Evolutionary conservation across 2,888 invertebrate species (phyloP), one percentile per base, ranked within the genome.

Genomic region (Trissonchulus latispiculum): DNA sequence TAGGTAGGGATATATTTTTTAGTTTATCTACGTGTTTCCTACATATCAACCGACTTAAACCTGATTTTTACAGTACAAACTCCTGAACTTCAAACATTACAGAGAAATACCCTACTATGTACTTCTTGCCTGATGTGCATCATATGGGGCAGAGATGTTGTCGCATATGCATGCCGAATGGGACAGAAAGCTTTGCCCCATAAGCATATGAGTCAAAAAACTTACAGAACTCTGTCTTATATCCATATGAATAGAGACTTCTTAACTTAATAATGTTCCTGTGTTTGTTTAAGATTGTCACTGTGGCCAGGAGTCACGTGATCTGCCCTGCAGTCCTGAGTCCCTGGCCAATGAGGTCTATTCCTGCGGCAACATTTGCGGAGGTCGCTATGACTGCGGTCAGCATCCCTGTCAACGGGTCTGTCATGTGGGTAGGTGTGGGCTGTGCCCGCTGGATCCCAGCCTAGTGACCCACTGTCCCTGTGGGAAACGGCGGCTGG

Each of bases 401-500:
- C 79, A 90, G 81, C 93, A 93, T 82, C 85, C 85, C 33, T 92
- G 92, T 81, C 84, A 86, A 73, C 84, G 86, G 59, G 80, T 85
- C 1, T 93, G 92, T 80, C 92, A 93, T 81, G 83, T 86, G 0
- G 90, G 88, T 0, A 82, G 84, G 0, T 92, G 92, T 81, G 85
- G 86, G 2, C 83, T 86, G 0, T 93, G 93, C 81, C 77, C 79
- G 0, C 83, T 88, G 28, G 87, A 88, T 73, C 89, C 90, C 0
- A 85, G 86, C 23, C 81, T 85, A 37, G 87, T 91, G 15, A 87
- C 86, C 2, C 87, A 87, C 61, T 93, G 93, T 80, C 90, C 90
- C 0, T 93, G 93, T 82, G 91, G 91, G 0, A 89, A 90, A 83
- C 88, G 87, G 59, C 82, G 85, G 0, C 83, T 89, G 31, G 66